phyloP scores from a whole-genome alignment of 1,140 invertebrate species.

The Ceratina australensis region DNA sequence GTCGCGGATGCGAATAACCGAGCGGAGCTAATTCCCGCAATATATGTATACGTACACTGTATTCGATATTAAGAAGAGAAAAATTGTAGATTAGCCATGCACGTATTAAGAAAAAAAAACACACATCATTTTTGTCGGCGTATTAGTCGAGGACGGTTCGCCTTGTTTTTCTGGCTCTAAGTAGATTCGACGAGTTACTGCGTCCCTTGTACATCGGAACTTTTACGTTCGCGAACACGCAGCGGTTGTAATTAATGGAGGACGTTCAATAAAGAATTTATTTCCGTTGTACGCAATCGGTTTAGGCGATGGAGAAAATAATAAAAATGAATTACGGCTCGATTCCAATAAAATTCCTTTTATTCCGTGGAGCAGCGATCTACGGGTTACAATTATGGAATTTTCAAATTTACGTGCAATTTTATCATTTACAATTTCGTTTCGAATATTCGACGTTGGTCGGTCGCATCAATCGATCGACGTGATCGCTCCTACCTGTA shows the following conservation, averaged over 20 bases:
- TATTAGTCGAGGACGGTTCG: not conserved
- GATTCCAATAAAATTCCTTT: not conserved
- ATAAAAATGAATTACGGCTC: not conserved
- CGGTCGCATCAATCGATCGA: not conserved
- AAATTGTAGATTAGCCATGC: slow-evolving; percentile 15
- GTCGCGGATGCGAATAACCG: not conserved
- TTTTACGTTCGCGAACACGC: not conserved
- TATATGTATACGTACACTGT: not conserved
- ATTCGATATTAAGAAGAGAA: slow-evolving; percentile 10
- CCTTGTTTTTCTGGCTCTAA: not conserved
- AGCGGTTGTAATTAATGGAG: slow-evolving; percentile 2
- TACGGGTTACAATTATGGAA: not conserved
- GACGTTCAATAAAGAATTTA: slow-evolving; percentile 30
- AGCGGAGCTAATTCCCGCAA: not conserved
- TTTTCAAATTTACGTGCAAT: too few relatives aligned
- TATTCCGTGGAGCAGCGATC: not conserved
- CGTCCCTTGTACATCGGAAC: not conserved
- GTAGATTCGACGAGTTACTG: too few relatives aligned
- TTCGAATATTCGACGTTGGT: not conserved
- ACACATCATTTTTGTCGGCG: not conserved
- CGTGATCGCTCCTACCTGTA: too few relatives aligned
- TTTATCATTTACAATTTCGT: not conserved
- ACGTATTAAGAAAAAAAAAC: not conserved
- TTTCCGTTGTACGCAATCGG: slow-evolving; percentile 27
- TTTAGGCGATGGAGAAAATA: not conserved